Percentiles rank a stretch among this genome's conserved stretches.
Conservation (phyloP, 2,888 invertebrate genomes). For the Julus scandinavius region DNA sequence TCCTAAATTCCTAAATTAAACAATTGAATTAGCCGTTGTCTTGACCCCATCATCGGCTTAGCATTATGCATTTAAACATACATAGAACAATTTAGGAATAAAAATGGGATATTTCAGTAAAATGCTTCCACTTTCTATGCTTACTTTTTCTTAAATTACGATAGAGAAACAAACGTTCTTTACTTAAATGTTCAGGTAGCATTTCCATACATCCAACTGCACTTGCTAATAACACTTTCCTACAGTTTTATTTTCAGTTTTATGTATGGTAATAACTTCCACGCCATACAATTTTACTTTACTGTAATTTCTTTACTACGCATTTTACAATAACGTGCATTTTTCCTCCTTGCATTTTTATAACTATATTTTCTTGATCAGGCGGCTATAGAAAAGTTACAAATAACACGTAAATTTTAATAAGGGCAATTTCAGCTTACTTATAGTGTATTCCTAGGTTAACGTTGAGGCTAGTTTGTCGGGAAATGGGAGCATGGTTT, state of each 20-base stretch:
- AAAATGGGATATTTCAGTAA: too few species aligned
- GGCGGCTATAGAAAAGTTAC: neutral
- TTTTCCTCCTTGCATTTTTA: neutral
- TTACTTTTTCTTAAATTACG: too few species aligned
- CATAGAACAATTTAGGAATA: too few species aligned
- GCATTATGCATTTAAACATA: too few species aligned
- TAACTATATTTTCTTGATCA: neutral
- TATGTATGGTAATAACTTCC: neutral
- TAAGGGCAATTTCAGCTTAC: neutral
- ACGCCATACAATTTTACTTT: neutral
- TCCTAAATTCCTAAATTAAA: conserved; percentile 81
- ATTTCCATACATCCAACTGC: neutral
- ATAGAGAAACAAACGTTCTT: neutral
- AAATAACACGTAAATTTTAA: neutral
- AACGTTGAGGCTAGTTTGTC: conserved; percentile 52
- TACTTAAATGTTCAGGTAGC: neutral
- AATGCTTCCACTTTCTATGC: too few species aligned
- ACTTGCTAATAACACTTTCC: neutral
- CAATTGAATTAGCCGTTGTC: neutral
- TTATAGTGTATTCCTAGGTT: conserved; percentile 55
- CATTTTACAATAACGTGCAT: neutral
- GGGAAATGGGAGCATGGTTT: conserved; percentile 49
- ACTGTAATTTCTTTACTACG: neutral
- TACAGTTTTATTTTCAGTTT: neutral
- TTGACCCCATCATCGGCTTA: too few species aligned